Conservation (phyloP, 2,888 invertebrate genomes). For the Coenonympha arcania region DNA sequence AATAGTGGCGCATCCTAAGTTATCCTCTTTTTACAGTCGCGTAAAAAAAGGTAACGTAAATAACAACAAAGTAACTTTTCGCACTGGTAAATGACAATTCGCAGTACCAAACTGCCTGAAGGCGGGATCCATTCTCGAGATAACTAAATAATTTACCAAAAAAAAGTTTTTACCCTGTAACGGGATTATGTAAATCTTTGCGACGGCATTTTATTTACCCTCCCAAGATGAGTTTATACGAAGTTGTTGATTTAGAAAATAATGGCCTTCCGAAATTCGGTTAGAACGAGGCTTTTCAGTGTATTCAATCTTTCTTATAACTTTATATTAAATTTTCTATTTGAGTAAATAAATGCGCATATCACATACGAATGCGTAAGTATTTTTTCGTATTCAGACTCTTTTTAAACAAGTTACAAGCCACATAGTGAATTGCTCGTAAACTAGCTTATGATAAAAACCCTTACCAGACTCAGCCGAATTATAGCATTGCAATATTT, state of each 20-base stretch:
- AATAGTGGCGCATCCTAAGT: too few relatives aligned
- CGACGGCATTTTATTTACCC: conserved; percentile 26
- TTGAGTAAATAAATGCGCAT: too few relatives aligned
- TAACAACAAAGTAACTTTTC: conserved; percentile 1
- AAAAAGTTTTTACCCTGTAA: conserved; percentile 35
- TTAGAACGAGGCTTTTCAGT: conserved; percentile 7
- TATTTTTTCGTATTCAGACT: not conserved
- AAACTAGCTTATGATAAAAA: too few relatives aligned
- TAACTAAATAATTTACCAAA: conserved; percentile 54
- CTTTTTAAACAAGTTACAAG: too few relatives aligned
- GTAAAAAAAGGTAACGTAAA: conserved; percentile 2
- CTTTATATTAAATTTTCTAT: not conserved
- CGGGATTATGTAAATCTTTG: conserved; percentile 46
- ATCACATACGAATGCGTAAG: not conserved
- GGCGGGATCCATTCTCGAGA: conserved; percentile 27
- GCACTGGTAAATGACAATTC: conserved; percentile 16
- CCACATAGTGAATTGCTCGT: too few relatives aligned
- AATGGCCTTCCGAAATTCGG: conserved; percentile 12
- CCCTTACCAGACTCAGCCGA: too few relatives aligned
- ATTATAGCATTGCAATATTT: too few relatives aligned
- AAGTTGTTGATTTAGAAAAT: conserved; percentile 23
- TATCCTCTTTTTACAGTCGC: not conserved
- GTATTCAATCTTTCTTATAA: conserved; percentile 1
- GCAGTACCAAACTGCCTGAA: conserved; percentile 22
- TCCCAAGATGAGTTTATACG: conserved; percentile 19